Conservation (phyloP, 2,888 invertebrate genomes). For the Ctenicera cuprea region DNA sequence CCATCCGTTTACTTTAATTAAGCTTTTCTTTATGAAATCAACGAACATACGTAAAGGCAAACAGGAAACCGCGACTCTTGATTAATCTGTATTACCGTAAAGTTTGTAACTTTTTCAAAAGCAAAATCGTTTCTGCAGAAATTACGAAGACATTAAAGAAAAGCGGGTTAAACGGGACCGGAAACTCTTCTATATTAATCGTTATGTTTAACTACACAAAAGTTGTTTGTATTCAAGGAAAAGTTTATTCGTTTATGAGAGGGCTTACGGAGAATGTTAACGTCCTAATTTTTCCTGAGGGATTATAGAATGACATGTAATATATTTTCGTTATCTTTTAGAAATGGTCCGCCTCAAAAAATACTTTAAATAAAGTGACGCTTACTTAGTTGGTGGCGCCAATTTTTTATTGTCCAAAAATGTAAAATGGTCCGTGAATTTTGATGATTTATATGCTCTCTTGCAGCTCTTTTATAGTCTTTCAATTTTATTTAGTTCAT, state of each 20-base stretch:
- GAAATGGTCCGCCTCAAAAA: slow-evolving; percentile 30
- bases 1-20: slow-evolving; percentile 1
- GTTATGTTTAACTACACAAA: slow-evolving; percentile 14
- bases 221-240: slow-evolving; percentile 19
- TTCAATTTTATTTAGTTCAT: slow-evolving; percentile 2
- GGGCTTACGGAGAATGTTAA: slow-evolving; percentile 24
- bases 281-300: slow-evolving; percentile 27
- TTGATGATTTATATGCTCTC: slow-evolving; percentile 4
- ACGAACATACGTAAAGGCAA: slow-evolving; percentile 8
- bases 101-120: slow-evolving; percentile 1
- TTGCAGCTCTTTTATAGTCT: not conserved
- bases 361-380: slow-evolving; percentile 30
- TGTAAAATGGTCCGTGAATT: slow-evolving; percentile 19
- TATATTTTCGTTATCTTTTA: slow-evolving; percentile 31
- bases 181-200: slow-evolving; percentile 15
- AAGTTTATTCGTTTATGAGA: slow-evolving; percentile 14
- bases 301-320: slow-evolving; percentile 28
- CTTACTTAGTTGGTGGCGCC: slow-evolving; percentile 24
- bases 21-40: not conserved
- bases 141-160: not conserved
- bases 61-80: not conserved
- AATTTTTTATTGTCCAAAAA: slow-evolving; percentile 29
- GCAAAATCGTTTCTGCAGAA: not conserved
- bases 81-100: not conserved
- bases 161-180: not conserved